Base-by-base conservation (phyloP, 2,113 vertebrate genomes). In the Anhinga rufa region DNA sequence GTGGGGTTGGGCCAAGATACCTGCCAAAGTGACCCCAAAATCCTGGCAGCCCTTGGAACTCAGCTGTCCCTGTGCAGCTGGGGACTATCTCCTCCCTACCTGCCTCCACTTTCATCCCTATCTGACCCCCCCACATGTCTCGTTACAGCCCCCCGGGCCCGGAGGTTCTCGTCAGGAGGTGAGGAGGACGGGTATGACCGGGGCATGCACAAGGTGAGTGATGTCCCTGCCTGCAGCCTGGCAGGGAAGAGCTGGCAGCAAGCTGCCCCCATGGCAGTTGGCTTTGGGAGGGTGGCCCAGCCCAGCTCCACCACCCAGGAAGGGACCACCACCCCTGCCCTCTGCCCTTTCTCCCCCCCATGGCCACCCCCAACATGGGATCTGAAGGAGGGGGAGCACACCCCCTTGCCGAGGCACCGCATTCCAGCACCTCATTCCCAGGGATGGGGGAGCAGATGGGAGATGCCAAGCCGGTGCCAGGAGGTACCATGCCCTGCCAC, bases 131-230 rank as follows among this genome's bases (percentile, higher is more conserved):
- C 22, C 8, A 3, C 5, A 2, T 96, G 60, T 98, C 82, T 88
- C 62, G 70, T 34, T 92, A 69, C 96, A 99, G 98, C 97, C 61
- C 98, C 98, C 55, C 96, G 98, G 46, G 98, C 98, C 78, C 98
- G 99, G 52, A 98, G 99, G 85, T 99, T 98, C 96, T 99, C 99
- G 0, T 98, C 98, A 0, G 99, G 99, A 46, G 98, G 98, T 1
- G 98, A 99, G 66, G 99, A 98, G 62, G 98, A 99, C 0, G 98
- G 98, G 5, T 99, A 98, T 42, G 98, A 98, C 92, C 98, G 98
- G 75, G 98, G 98, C 76, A 98, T 99, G 98, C 98, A 98, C 94
- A 98, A 98, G 97, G 99, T 99, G 92, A 97, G 98, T 36, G 26
- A 17, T 46, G 3, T 61, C 49, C 66, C 46, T 86, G 38, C 25